These are phyloP conservation scores for Mylabris sibirica DNA, from an alignment of 2,888 invertebrate species.

Conservation along the genomic window DNA sequence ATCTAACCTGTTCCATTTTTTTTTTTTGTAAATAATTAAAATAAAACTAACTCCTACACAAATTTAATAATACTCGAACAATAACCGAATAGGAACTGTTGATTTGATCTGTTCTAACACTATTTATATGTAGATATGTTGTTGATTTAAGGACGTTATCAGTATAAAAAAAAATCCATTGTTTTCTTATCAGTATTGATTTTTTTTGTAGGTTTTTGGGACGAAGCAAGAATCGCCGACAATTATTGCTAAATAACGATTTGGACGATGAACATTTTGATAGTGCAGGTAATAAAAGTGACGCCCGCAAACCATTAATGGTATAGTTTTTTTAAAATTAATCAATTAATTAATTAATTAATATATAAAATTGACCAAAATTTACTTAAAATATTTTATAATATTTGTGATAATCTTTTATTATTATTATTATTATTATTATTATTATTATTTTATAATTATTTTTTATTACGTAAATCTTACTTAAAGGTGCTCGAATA, in stretches of 20 bases:
- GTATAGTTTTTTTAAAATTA: background rate
- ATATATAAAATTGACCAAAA: background rate
- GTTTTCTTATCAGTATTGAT: background rate
- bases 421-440: background rate
- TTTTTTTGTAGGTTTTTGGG: slow-evolving; percentile 58
- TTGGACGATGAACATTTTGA: slow-evolving; percentile 58
- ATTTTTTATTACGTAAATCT: background rate
- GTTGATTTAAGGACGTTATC: background rate
- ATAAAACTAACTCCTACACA: background rate
- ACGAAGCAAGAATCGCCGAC: slow-evolving; percentile 58
- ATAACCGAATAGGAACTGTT: background rate
- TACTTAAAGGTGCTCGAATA: background rate
- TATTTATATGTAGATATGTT: background rate
- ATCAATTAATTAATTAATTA: background rate
- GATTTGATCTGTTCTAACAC: background rate
- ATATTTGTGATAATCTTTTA: background rate
- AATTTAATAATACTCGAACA: background rate
- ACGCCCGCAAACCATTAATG: slow-evolving; percentile 28
- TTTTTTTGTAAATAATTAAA: background rate
- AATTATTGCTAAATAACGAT: slow-evolving; percentile 57
- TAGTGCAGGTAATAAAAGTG: slow-evolving; percentile 15
- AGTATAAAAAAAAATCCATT: background rate
- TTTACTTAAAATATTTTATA: background rate
- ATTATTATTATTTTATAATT: too few relatives aligned
- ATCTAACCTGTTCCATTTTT: too few relatives aligned